Conservation (phyloP, 1,140 invertebrate species). For the Cydia strobilella region DNA sequence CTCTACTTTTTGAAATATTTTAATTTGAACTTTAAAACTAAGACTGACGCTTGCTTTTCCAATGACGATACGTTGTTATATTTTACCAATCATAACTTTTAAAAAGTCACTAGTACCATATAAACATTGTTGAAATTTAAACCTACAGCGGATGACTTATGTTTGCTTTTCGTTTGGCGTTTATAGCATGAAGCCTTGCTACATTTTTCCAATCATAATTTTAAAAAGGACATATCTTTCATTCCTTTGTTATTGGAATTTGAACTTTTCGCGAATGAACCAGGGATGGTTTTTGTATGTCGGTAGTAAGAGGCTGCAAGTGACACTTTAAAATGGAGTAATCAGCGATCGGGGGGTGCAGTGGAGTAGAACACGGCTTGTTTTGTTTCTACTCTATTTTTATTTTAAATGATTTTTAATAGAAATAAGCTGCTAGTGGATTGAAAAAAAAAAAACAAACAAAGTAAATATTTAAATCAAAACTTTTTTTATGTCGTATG, state of each 20-base stretch:
- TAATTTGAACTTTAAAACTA: not conserved
- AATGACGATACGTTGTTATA: no score
- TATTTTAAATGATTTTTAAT: not conserved
- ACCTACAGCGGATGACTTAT: not conserved
- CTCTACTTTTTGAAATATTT: not conserved
- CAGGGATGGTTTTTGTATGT: not conserved
- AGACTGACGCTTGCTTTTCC: no score
- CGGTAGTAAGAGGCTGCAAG: not conserved
- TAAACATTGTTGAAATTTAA: not conserved
- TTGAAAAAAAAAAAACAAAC: no score
- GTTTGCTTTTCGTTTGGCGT: not conserved
- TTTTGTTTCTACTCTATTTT: not conserved
- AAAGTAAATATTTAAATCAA: no score
- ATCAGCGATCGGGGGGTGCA: not conserved
- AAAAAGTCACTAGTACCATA: not conserved
- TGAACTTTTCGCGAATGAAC: no score
- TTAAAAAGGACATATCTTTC: not conserved
- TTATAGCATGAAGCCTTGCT: not conserved
- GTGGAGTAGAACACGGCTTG: not conserved
- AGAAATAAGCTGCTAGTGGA: not conserved
- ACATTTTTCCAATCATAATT: not conserved
- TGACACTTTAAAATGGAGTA: conserved; percentile 3
- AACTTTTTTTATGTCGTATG: no score
- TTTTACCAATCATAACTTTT: not conserved
- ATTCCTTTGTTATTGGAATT: no score